phyloP scores from a whole-genome alignment of 35 echinoderm and acorn worm genomes.

The Eucidaris tribuloides region DNA sequence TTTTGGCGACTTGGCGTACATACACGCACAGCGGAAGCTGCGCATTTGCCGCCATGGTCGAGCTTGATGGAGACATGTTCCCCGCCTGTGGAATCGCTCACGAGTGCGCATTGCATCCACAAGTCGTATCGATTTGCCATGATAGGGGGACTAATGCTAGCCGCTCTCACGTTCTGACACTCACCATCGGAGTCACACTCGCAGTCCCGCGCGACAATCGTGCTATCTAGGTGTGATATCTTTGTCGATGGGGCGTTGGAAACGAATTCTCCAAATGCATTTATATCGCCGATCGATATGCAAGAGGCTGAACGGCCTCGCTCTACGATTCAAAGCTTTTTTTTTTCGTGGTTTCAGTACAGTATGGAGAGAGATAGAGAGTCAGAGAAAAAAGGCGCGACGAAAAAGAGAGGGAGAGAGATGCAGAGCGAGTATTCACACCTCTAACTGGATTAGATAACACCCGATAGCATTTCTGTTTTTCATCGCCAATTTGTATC shows the following conservation, averaged over 20 bases:
- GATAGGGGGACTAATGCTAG: slow-evolving; percentile 16
- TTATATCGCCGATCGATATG: slow-evolving; percentile 17
- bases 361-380: too few species aligned
- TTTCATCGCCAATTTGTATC: not conserved
- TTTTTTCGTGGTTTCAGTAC: too few species aligned
- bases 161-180: slow-evolving; percentile 16
- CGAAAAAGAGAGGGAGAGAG: too few species aligned
- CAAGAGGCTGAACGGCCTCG: not conserved
- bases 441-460: too few species aligned
- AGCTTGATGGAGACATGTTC: slow-evolving; percentile 6
- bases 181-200: slow-evolving; percentile 8
- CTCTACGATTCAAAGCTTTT: too few species aligned
- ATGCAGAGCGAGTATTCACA: too few species aligned
- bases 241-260: not conserved
- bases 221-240: not conserved
- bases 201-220: too few species aligned
- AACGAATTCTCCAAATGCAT: slow-evolving; percentile 32
- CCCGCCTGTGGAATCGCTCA: slow-evolving; percentile 8
- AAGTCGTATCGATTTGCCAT: slow-evolving; percentile 26
- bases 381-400: too few species aligned
- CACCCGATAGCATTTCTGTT: too few species aligned
- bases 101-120: slow-evolving; percentile 14
- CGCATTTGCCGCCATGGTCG: not conserved
- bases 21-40: not conserved
- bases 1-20: not conserved